Conservation (phyloP, 2,797 vertebrate species). For the Halcyon badia region DNA sequence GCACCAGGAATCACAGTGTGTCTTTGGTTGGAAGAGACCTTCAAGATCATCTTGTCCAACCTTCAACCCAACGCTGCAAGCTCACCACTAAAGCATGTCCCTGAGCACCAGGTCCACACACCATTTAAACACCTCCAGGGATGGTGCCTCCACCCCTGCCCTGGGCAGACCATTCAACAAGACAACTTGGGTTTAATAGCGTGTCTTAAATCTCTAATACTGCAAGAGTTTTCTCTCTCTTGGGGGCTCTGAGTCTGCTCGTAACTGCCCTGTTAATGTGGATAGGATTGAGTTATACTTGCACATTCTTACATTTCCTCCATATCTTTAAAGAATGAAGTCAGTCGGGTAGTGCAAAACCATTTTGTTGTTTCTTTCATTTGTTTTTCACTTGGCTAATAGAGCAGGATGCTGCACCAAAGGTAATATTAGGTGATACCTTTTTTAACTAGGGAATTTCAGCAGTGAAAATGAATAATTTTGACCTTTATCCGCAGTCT, state of each 20-base stretch:
- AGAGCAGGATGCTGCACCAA: not conserved
- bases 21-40: too few relatives aligned
- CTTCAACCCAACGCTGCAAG: too few relatives aligned
- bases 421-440: not conserved
- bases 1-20: not conserved
- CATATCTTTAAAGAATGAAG: not conserved
- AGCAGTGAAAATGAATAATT: not conserved
- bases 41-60: too few relatives aligned
- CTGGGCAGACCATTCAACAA: too few relatives aligned
- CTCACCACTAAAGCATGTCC: too few relatives aligned
- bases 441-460: not conserved
- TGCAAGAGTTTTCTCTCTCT: not conserved
- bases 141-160: too few relatives aligned
- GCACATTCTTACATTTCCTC: not conserved
- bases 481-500: not conserved
- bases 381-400: not conserved
- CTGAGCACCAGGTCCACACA: too few relatives aligned
- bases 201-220: not conserved
- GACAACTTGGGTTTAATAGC: not conserved
- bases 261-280: accelerated
- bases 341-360: not conserved
- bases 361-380: not conserved
- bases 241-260: not conserved
- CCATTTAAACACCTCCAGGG: too few relatives aligned
- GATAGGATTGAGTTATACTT: not conserved